A percentile compares a stretch with the other conserved stretches of the same genome.
These are phyloP conservation scores for Gandaritis pyraliata DNA, from an alignment of 2,888 invertebrate species.

Conservation along the genomic window DNA sequence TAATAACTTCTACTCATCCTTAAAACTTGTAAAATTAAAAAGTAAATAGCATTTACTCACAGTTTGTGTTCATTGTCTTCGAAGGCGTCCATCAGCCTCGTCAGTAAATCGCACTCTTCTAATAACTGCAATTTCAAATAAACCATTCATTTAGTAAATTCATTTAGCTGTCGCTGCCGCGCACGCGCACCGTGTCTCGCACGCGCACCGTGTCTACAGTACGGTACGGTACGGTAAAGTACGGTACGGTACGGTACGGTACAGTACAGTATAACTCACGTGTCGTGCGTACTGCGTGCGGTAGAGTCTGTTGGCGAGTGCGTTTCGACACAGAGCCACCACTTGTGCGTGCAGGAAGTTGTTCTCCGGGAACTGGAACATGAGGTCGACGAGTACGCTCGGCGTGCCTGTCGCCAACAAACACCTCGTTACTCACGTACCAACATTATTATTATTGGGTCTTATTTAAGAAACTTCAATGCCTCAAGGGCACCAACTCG, in stretches of 20 bases:
- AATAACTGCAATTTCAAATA: slow-evolving; percentile 85
- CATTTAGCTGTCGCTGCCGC: no score
- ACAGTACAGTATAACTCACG: no score
- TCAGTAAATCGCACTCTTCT: slow-evolving; percentile 90
- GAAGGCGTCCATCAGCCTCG: slow-evolving; percentile 92
- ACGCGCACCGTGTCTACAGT: no score
- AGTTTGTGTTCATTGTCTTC: slow-evolving; percentile 90
- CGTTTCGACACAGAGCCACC: slow-evolving; percentile 90
- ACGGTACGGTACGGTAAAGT: background rate
- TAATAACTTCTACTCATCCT: no score
- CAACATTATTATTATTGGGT: no score
- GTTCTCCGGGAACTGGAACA: slow-evolving; percentile 96
- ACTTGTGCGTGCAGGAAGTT: slow-evolving; percentile 98
- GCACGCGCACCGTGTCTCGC: no score
- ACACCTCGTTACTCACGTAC: no score
- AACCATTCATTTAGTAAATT: no score
- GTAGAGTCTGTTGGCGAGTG: slow-evolving; percentile 80
- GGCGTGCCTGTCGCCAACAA: slow-evolving; percentile 76
- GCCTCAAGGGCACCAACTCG: no score
- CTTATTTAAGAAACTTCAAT: no score
- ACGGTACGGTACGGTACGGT: no score
- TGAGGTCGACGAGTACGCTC: slow-evolving; percentile 90
- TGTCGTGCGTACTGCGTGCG: slow-evolving; percentile 60
- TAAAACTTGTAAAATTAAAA: no score
- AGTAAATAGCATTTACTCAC: slow-evolving; percentile 81